These are phyloP conservation scores for Coptodon bakossiorum DNA, from an alignment of 2,113 vertebrate species.

Conservation along the genomic window DNA sequence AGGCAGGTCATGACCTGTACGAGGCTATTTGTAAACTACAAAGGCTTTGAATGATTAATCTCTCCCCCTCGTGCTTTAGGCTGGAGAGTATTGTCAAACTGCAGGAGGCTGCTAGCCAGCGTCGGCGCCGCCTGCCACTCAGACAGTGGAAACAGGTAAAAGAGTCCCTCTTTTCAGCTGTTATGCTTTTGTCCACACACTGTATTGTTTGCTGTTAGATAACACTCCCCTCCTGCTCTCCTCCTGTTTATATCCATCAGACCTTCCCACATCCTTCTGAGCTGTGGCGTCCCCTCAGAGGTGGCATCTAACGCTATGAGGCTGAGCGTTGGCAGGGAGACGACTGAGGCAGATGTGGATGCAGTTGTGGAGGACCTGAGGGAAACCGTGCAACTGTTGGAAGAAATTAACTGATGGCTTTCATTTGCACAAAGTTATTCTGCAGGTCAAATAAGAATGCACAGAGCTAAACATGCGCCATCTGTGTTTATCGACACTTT, in stretches of 20 bases:
- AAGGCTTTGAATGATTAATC: constrained; percentile 53
- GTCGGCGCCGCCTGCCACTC: constrained; percentile 94
- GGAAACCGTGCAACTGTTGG: constrained; percentile 75
- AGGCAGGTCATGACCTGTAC: constrained; percentile 32
- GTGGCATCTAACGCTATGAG: constrained; percentile 84
- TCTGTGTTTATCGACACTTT: neutral
- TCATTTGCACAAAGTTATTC: neutral
- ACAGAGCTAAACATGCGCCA: neutral
- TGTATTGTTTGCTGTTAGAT: neutral
- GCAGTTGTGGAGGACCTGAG: constrained; percentile 81
- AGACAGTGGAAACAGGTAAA: constrained; percentile 78
- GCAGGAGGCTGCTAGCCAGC: constrained; percentile 81
- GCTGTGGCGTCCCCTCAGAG: constrained; percentile 73
- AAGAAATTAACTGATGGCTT: constrained; percentile 44
- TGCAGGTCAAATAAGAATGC: neutral
- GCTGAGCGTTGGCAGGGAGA: constrained; percentile 85
- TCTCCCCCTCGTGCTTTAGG: constrained; percentile 65
- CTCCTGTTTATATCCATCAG: constrained; percentile 57
- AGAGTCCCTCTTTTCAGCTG: neutral
- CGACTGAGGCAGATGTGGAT: constrained; percentile 80
- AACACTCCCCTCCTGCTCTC: neutral
- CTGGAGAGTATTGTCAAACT: constrained; percentile 76
- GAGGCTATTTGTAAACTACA: constrained; percentile 50
- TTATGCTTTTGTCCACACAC: neutral
- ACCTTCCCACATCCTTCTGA: constrained; percentile 86